A percentile compares a stretch with the other conserved stretches of the same genome.
phyloP scores from a whole-genome alignment of 1,140 invertebrate species.

The Laupala kohalensis region DNA sequence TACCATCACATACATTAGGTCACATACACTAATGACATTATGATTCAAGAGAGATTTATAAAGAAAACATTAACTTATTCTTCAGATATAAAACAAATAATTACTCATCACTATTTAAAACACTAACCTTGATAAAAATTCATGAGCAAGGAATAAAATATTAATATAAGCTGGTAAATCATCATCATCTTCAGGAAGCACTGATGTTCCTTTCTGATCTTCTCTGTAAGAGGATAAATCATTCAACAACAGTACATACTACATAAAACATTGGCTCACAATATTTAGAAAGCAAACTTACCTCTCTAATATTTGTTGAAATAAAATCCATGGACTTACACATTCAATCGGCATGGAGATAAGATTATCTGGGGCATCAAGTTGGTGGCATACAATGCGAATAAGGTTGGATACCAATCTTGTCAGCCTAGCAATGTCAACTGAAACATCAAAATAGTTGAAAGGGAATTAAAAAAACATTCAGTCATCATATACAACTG shows the following conservation, averaged over 20 bases:
- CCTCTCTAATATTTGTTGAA: slow-evolving; percentile 62
- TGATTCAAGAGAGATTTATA: background rate
- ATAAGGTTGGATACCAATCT: slow-evolving; percentile 63
- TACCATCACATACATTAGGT: no score
- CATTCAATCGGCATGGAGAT: slow-evolving; percentile 54
- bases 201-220: slow-evolving; percentile 32
- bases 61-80: slow-evolving; percentile 2
- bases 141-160: slow-evolving; percentile 70
- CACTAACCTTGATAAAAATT: slow-evolving; percentile 56
- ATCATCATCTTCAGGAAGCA: slow-evolving; percentile 28
- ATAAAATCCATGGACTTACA: slow-evolving; percentile 66
- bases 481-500: no score
- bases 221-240: slow-evolving; percentile 23
- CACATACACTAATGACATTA: no score
- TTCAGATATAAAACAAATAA: background rate
- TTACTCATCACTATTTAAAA: background rate
- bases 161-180: slow-evolving; percentile 58
- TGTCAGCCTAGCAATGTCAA: slow-evolving; percentile 21
- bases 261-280: no score
- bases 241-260: no score
- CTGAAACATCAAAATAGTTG: background rate
- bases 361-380: slow-evolving; percentile 45
- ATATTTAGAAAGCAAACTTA: no score
- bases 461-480: no score
- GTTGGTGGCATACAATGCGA: slow-evolving; percentile 55